Base-by-base conservation (phyloP, 1,140 invertebrate genomes). In the Choristoneura fumiferana region DNA sequence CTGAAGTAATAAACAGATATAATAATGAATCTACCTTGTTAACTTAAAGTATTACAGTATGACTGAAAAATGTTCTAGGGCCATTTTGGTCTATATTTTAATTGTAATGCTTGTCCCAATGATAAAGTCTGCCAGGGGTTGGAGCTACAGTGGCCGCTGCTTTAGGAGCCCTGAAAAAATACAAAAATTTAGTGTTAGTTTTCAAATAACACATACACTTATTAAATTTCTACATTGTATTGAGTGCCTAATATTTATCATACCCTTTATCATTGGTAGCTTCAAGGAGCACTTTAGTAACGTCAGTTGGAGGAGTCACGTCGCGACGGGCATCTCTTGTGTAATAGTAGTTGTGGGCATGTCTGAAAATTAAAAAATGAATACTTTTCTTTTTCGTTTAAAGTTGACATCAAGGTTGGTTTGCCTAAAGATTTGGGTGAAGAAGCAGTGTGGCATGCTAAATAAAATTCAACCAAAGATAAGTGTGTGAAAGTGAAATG, bases 321-420 rank as follows among this genome's bases (percentile, higher is more conserved):
- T 95, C 93, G 57, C 94, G 88, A 61, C 96, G 92, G 0, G 83
- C 94, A 91, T 97, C 96, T 71, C 95, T 91, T 0, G 85, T 86
- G 68, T 90, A 95, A 72, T 97, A 98, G 75, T 96, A 96, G 78
- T 97, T 96, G 59, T 91, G 91, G 38, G 92, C 92, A 40, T 94
- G 76, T 58, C 89, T 88, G 39, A 85, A 45, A 12, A 49, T 43
- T 8, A 60, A 13, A 35, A 36, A 43, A 22, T 38, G 37, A 12
- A 9, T 9, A 56, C 37, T 5, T 15, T 12, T 29, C 17, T 8
- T 49, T n/a, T 54, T 57, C 14, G 57, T 35, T 39, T 57, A 43
- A 49, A 35, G 53, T 34, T n/a, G n/a, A n/a, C n/a, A n/a, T n/a
- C n/a, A n/a, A n/a, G n/a, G n/a, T n/a, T n/a, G n/a, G n/a, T n/a